Base-by-base conservation (phyloP, 2,888 invertebrate species). In the Ornithoptera priamus region DNA sequence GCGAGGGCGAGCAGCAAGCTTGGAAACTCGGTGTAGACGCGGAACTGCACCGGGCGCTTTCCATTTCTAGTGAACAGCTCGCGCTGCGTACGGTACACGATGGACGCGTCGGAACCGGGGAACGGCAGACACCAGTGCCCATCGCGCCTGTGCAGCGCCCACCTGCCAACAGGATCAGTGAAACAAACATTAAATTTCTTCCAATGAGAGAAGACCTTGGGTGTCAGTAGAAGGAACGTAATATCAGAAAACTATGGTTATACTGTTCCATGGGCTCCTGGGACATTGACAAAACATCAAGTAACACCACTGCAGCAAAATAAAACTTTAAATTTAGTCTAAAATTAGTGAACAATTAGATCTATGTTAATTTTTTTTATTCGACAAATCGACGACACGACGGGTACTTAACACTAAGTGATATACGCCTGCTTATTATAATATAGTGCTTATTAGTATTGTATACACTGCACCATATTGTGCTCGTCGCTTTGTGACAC, bases 21-120 rank as follows among this genome's bases (percentile, higher is more conserved):
- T 74, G 84, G 81, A 20, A 95, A 83, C 15, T 92, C 93, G n/a
- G 96, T 74, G 84, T 98, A 99, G 0, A 96, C 94, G 57, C 94
- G 93, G 84, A 97, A 93, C 87, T 98, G 97, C 10, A 94, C 94
- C 0, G 99, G 98, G 6, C 97, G 94, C 75, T 94, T 91, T 68
- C 95, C 94, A 0, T 94, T 93, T 1, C 90, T 85, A 59, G 96
- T 95, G 81, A 94, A 95, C 24, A 97, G 93, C 81, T 94, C 94
- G 65, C 96, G 94, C 85, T 99, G 98, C 0, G 97, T 95, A 62
- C 99, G 94, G 82, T 94, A 89, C n/a, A 96, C 95, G 0, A 99
- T 95, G 1, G 98, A 95, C 71, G 94, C 94, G 90, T 99, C 99
- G 12, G 97, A 92, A 46, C 97, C 97, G 0, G 94, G 94, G 89